phyloP scores from a whole-genome alignment of 2,888 invertebrate genomes.

The Pemphredon lugubris region DNA sequence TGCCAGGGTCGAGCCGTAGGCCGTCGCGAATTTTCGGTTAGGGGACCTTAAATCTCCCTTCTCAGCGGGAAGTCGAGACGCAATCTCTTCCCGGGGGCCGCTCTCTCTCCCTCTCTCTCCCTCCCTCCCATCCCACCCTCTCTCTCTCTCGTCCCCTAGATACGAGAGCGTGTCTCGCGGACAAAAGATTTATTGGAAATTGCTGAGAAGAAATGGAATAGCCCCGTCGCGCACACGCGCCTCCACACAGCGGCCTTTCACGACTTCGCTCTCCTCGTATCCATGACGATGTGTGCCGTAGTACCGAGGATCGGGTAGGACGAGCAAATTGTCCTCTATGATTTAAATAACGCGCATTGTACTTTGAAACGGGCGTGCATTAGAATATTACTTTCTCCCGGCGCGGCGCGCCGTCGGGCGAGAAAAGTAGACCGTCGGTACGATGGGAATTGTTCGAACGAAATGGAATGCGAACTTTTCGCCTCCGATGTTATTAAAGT shows the following conservation, averaged over 20 bases:
- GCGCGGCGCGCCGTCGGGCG: background rate
- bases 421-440: constrained; percentile 19
- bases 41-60: constrained; percentile 75
- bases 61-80: constrained; percentile 77
- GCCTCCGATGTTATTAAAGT: constrained; percentile 25
- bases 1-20: constrained; percentile 58
- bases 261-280: constrained; percentile 32
- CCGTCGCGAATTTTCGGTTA: constrained; percentile 71
- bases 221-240: constrained; percentile 51
- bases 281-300: constrained; percentile 44
- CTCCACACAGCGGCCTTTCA: background rate
- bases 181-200: constrained; percentile 78
- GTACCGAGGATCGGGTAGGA: constrained; percentile 4
- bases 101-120: constrained; percentile 9
- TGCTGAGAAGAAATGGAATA: constrained; percentile 76
- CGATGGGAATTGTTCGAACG: background rate
- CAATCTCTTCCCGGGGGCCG: constrained; percentile 73
- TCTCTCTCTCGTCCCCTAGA: constrained; percentile 47
- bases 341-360: constrained; percentile 52
- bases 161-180: constrained; percentile 72
- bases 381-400: constrained; percentile 56
- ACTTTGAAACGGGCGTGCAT: constrained; percentile 40
- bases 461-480: background rate
- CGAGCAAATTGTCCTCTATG: constrained; percentile 36
- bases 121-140: background rate